phyloP scores from a whole-genome alignment of 2,888 invertebrate genomes.

The Heliconius hortense region DNA sequence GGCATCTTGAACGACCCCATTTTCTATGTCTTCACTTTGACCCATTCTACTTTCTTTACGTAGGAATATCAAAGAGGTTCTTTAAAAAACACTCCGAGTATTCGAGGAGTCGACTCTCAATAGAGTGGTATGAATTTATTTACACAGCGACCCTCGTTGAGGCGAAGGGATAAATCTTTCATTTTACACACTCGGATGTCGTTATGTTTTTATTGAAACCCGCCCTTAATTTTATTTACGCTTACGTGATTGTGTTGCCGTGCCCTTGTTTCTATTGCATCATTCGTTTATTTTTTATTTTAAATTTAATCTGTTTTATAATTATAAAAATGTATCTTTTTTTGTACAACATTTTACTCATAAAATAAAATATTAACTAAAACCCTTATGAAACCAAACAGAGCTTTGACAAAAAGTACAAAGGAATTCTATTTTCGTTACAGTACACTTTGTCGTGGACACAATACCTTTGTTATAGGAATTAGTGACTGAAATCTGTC shows the following conservation, averaged over 20 bases:
- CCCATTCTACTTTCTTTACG: conserved; percentile 52
- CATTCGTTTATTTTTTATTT: too few species aligned
- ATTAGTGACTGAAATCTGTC: conserved; percentile 9
- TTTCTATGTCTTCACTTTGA: conserved; percentile 49
- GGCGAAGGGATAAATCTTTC: conserved; percentile 67
- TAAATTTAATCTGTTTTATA: too few species aligned
- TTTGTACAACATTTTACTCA: not conserved
- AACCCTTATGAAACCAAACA: not conserved
- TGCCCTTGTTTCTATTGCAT: not conserved
- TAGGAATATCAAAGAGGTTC: conserved; percentile 60
- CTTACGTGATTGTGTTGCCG: conserved; percentile 20
- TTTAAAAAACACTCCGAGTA: conserved; percentile 66
- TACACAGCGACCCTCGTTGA: conserved; percentile 48
- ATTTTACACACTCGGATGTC: conserved; percentile 64
- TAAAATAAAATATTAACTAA: conserved; percentile 9
- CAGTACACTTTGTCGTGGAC: not conserved
- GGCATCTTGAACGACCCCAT: conserved; percentile 42
- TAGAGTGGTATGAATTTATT: conserved; percentile 67
- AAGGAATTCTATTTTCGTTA: conserved; percentile 12
- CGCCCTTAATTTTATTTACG: conserved; percentile 46
- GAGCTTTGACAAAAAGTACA: not conserved
- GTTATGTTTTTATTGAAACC: conserved; percentile 67
- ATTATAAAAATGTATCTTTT: not conserved
- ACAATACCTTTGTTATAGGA: conserved; percentile 10
- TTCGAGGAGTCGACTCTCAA: conserved; percentile 66